phyloP scores from a whole-genome alignment of 2,797 vertebrate species.

The Cygnus olor region DNA sequence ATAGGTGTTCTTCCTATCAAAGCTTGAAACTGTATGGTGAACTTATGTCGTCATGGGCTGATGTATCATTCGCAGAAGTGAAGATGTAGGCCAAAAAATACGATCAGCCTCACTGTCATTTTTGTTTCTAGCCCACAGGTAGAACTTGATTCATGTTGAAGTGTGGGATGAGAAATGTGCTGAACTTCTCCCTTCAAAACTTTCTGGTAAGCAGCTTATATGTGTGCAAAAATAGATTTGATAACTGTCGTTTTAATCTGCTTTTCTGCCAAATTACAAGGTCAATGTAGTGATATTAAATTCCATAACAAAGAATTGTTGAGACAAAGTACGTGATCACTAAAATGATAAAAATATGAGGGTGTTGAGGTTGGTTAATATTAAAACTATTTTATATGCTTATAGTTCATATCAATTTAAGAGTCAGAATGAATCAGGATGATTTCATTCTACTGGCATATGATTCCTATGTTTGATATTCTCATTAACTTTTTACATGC shows the following conservation, averaged over 20 bases:
- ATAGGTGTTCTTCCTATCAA: not conserved
- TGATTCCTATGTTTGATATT: not conserved
- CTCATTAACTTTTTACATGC: not conserved
- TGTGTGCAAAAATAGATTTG: not conserved
- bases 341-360: not conserved
- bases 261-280: not conserved
- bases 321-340: too few species aligned
- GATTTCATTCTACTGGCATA: accelerated
- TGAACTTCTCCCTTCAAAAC: not conserved
- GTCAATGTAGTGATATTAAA: not conserved
- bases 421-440: not conserved
- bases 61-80: not conserved
- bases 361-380: not conserved
- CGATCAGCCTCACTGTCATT: not conserved
- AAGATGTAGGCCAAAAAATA: not conserved
- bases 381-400: not conserved
- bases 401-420: not conserved
- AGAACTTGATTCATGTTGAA: not conserved
- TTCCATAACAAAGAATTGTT: not conserved
- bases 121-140: not conserved
- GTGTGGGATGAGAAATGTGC: not conserved
- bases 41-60: not conserved
- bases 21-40: not conserved
- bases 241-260: not conserved
- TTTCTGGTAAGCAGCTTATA: not conserved